phyloP scores from a whole-genome alignment of 2,797 vertebrate genomes.

The Nyctalus aviator region DNA sequence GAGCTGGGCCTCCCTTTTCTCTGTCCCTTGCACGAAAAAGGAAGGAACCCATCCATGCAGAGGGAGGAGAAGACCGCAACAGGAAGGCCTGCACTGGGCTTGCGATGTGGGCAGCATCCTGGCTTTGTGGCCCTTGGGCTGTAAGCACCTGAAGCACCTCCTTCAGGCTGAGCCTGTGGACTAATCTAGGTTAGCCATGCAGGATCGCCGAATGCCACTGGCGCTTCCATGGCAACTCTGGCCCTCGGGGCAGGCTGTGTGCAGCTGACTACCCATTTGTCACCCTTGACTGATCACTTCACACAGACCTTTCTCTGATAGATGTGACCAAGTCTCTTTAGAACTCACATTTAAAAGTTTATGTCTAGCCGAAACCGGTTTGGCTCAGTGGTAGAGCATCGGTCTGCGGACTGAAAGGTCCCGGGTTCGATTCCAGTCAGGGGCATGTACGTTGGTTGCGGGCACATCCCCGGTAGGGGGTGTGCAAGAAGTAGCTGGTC shows the following conservation, averaged over 20 bases:
- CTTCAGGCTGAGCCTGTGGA: neutral
- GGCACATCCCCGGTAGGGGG: no score
- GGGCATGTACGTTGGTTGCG: no score
- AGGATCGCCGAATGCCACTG: conserved; percentile 64
- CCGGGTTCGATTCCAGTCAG: no score
- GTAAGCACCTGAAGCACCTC: conserved; percentile 26
- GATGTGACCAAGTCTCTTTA: conserved; percentile 29
- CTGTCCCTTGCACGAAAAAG: neutral
- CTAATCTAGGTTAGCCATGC: conserved; percentile 53
- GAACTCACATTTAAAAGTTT: neutral
- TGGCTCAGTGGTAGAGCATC: no score
- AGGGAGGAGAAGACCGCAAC: neutral
- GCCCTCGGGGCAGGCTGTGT: conserved; percentile 70
- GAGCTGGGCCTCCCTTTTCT: neutral
- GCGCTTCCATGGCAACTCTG: conserved; percentile 82
- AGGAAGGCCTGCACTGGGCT: neutral
- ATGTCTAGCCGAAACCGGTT: no score
- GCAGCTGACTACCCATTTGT: conserved; percentile 84
- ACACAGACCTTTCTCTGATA: neutral
- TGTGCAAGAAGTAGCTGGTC: no score
- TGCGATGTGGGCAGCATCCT: fast-evolving
- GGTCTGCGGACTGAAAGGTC: no score
- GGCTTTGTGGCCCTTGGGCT: neutral
- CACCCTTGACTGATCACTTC: conserved; percentile 74
- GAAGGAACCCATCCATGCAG: fast-evolving